Base-by-base conservation (phyloP, 1,140 invertebrate species). In the Chironomus striatipennis region DNA sequence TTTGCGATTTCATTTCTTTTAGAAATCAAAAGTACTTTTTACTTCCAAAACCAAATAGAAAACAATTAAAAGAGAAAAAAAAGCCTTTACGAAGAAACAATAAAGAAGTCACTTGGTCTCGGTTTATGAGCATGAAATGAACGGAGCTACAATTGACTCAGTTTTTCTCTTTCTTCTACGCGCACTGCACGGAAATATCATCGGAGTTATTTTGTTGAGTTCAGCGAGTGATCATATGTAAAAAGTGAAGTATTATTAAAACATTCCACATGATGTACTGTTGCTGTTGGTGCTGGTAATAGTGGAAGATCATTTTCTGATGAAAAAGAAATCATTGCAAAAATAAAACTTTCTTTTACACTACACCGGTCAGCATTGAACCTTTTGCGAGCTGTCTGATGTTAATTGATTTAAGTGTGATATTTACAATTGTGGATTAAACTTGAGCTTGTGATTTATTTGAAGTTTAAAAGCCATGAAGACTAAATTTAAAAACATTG, bases 91-190 rank as follows among this genome's bases (percentile, higher is more conserved):
- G 20, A 70, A 70, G 65, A n/a, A 70, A 70, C 64, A 67, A 67
- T 67, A 20, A 67, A 67, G 64, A 67, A 67, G 64, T 67, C 64
- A 20, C 65, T 70, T 70, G 65, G 65, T 70, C 65, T 70, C 20
- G 65, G 15, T 70, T 9, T 18, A 70, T 70, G 65, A 70, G 65
- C 65, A 70, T 70, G 65, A 70, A 70, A 70, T 70, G 18, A 70
- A 70, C 65, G 65, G 7, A 21, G 65, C 65, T 70, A 17, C 17
- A 70, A 70, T 70, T 70, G 65, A 57, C 47, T 57, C 47, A 57
- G 47, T 57, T 57, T 57, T 57, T 57, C 12, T 57, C n/a, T n/a
- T 57, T 57, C 47, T 12, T 57, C 47, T 57, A n/a, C n/a, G n/a
- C 24, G n/a, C 7, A 47, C 8, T 57, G 47, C 47, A 57, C 47